Conservation (phyloP, 1,140 invertebrate genomes). For the Semibalanus balanoides region DNA sequence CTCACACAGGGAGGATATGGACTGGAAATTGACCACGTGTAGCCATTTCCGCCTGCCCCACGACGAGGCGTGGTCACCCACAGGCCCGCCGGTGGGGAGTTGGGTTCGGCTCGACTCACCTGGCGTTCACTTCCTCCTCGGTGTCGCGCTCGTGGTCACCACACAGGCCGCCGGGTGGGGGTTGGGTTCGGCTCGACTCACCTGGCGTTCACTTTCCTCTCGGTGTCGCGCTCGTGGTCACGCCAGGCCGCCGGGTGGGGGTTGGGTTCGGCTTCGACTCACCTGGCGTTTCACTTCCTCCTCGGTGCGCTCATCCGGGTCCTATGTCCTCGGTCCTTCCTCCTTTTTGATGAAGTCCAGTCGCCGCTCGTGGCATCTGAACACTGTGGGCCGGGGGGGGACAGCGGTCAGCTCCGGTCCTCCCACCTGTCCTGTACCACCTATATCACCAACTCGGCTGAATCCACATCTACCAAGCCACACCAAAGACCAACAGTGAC, state of each 20-base stretch:
- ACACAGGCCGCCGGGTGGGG: conserved; percentile 28
- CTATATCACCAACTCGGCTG: too few relatives aligned
- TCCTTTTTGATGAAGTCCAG: conserved; percentile 41
- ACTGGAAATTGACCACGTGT: too few relatives aligned
- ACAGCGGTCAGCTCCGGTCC: too few relatives aligned
- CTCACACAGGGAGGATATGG: too few relatives aligned
- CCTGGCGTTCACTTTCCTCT: conserved; percentile 81
- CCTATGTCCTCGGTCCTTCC: conserved; percentile 41
- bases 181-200: conserved; percentile 75
- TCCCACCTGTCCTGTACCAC: too few relatives aligned
- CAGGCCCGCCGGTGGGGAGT: conserved; percentile 31
- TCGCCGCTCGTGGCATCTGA: conserved; percentile 86
- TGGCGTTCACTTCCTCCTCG: conserved; percentile 78
- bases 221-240: conserved; percentile 33
- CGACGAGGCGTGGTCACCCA: background rate
- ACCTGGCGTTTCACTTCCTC: conserved; percentile 85
- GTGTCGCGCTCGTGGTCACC: conserved; percentile 30
- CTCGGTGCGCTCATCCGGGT: conserved; percentile 43
- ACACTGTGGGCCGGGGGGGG: conserved; percentile 38
- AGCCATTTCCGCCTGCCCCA: too few relatives aligned
- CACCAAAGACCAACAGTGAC: too few relatives aligned
- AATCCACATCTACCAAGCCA: too few relatives aligned
- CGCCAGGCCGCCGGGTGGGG: conserved; percentile 28
- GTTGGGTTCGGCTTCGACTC: conserved; percentile 70
- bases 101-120: conserved; percentile 79